Evolutionary conservation across 2,113 vertebrate species (phyloP).

Genomic region (Willisornis vidua): DNA sequence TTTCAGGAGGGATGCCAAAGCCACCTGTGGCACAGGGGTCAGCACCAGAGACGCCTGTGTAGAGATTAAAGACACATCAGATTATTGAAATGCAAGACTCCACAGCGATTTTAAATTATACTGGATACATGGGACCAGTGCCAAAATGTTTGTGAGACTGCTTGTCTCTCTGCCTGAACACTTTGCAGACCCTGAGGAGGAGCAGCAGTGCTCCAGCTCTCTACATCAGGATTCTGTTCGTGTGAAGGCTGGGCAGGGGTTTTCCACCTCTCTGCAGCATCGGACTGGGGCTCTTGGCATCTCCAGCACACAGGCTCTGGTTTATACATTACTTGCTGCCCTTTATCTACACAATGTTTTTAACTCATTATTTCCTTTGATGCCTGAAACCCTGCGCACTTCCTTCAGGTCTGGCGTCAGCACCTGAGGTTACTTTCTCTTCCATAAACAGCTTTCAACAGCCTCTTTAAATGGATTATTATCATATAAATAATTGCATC

Average conservation of each 20-base stretch:
- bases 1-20: background rate
- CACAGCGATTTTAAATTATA: background rate
- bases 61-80: background rate
- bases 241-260: background rate
- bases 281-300: background rate
- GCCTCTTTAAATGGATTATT: background rate
- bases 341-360: background rate
- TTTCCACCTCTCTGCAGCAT: background rate
- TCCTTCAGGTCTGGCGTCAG: background rate
- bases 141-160: background rate
- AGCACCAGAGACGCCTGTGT: background rate
- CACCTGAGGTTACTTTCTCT: background rate
- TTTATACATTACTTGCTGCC: background rate
- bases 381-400: background rate
- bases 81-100: background rate
- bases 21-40: background rate
- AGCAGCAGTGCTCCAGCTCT: fast-evolving
- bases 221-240: background rate
- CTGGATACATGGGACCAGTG: fast-evolving
- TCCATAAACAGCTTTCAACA: background rate
- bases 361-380: background rate
- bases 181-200: background rate
- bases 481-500: background rate
- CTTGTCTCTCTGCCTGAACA: background rate
- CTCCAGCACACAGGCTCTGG: background rate